Evolutionary conservation across 2,888 invertebrate species (phyloP).

Genomic region (Pyralis farinalis): DNA sequence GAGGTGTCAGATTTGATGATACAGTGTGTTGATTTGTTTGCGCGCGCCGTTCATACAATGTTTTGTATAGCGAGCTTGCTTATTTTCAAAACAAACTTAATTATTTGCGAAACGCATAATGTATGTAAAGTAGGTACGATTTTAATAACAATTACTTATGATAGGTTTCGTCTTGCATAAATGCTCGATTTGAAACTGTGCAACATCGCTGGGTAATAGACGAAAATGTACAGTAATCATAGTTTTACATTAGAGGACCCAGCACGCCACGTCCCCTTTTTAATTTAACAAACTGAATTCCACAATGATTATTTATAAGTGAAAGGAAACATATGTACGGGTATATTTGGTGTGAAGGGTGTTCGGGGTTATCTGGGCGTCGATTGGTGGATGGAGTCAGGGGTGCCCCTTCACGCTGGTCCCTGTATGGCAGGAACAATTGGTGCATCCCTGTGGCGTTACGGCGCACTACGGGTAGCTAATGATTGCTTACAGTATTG

Average conservation of each 20-base stretch:
- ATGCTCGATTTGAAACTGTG: neutral
- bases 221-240: constrained; percentile 6
- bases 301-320: constrained; percentile 72
- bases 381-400: constrained; percentile 60
- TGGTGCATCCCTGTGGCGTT: constrained; percentile 43
- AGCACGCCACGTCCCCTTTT: constrained; percentile 41
- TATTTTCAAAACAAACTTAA: constrained; percentile 13
- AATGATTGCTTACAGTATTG: constrained; percentile 43
- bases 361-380: constrained; percentile 43
- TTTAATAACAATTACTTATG: constrained; percentile 3
- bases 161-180: constrained; percentile 1
- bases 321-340: constrained; percentile 73
- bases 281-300: constrained; percentile 49
- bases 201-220: constrained; percentile 1
- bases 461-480: constrained; percentile 55
- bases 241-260: neutral
- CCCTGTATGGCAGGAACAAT: constrained; percentile 32
- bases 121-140: neutral
- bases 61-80: constrained; percentile 27
- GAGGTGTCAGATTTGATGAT: constrained; percentile 59
- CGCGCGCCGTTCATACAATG: constrained; percentile 41
- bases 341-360: constrained; percentile 50
- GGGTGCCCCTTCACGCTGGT: constrained; percentile 53
- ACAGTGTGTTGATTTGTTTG: constrained; percentile 64
- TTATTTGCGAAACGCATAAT: constrained; percentile 14